Conservation (phyloP, 2,113 vertebrate genomes). For the Datnioides undecimradiatus region DNA sequence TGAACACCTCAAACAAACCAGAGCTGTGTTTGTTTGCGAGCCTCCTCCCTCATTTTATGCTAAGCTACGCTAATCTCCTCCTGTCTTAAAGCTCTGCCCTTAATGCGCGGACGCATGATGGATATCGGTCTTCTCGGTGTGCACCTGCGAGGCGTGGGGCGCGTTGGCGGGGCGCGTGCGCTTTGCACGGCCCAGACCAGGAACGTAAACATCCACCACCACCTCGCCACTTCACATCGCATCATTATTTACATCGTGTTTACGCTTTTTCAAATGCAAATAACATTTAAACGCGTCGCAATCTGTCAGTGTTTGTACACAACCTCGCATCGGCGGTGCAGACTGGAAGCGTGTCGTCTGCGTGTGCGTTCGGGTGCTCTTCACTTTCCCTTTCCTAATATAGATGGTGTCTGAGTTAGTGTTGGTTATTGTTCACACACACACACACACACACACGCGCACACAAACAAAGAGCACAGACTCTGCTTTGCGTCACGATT, state of each 20-base stretch:
- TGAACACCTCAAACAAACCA: neutral
- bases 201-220: conserved; percentile 40
- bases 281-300: conserved; percentile 13
- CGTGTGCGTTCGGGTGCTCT: conserved; percentile 1
- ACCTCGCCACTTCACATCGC: neutral
- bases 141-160: neutral
- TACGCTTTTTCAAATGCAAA: conserved; percentile 35
- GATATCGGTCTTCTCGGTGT: neutral
- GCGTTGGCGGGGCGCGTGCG: neutral
- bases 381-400: conserved; percentile 19
- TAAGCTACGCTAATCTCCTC: neutral
- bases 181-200: conserved; percentile 31
- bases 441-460: neutral
- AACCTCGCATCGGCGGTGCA: neutral
- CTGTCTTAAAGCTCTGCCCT: neutral
- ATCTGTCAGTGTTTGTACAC: conserved; percentile 5
- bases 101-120: neutral
- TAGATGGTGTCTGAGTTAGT: conserved; percentile 19
- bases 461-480: neutral
- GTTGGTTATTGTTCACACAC: conserved; percentile 36
- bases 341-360: neutral
- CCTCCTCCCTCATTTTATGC: neutral
- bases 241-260: conserved; percentile 19
- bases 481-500: conserved; percentile 25
- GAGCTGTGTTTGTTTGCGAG: neutral